Evolutionary conservation across 2,113 vertebrate genomes (phyloP).

Genomic region (Forbesichthys papilliferus): DNA sequence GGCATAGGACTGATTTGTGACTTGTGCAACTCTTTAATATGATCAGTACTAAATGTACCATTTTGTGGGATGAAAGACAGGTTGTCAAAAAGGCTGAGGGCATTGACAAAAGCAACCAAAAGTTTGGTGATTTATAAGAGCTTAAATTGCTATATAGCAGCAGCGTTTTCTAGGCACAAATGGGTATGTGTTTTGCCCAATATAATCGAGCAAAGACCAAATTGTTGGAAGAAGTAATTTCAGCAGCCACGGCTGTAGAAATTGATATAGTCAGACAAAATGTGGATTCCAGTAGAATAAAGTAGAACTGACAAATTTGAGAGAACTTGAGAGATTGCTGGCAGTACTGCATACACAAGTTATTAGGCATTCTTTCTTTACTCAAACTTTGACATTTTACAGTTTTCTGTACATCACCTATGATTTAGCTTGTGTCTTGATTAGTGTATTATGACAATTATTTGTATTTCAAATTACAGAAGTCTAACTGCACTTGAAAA

Average conservation of each 20-base stretch:
- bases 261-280: conserved; percentile 56
- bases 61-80: conserved; percentile 51
- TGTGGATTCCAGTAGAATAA: conserved; percentile 62
- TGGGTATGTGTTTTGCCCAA: conserved; percentile 27
- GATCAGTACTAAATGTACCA: conserved; percentile 30
- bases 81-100: conserved; percentile 38
- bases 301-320: conserved; percentile 59
- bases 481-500: neutral
- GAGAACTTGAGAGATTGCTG: conserved; percentile 60
- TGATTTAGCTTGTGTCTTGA: neutral
- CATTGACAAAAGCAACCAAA: conserved; percentile 21
- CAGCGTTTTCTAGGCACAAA: conserved; percentile 29
- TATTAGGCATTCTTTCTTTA: conserved; percentile 5
- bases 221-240: conserved; percentile 60
- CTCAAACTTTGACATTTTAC: conserved; percentile 6
- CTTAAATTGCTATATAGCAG: conserved; percentile 46
- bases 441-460: no score
- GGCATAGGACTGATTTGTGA: conserved; percentile 12
- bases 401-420: neutral
- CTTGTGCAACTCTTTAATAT: conserved; percentile 51
- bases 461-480: neutral
- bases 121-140: conserved; percentile 69
- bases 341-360: neutral
- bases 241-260: conserved; percentile 46
- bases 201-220: conserved; percentile 43